Percentiles rank a stretch among this genome's conserved stretches.
These are phyloP conservation scores for Takifugu flavidus DNA, from an alignment of 2,113 vertebrate species.

Conservation along the genomic window DNA sequence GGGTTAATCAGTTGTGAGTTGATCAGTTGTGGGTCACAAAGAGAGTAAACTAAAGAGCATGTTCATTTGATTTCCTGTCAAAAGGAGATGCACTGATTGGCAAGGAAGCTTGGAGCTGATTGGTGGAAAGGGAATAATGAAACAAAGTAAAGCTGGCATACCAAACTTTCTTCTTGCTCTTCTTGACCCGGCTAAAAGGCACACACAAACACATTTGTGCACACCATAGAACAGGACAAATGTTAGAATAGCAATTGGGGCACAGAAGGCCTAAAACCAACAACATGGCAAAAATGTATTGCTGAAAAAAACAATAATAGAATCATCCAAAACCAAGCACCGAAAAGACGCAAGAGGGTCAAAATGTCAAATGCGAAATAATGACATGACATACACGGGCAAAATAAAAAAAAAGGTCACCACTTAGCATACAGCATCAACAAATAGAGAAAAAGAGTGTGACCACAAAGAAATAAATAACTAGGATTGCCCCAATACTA, in stretches of 20 bases:
- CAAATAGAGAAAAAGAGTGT: neutral
- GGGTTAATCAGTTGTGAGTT: conserved; percentile 14
- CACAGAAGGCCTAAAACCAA: conserved; percentile 24
- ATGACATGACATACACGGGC: neutral
- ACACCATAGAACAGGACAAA: conserved; percentile 50
- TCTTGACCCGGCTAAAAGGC: conserved; percentile 79
- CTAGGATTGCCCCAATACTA: too few relatives aligned
- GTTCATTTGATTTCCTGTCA: conserved; percentile 26
- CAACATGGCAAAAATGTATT: conserved; percentile 27
- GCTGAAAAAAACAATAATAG: conserved; percentile 29
- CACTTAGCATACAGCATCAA: conserved; percentile 10
- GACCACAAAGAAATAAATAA: too few relatives aligned
- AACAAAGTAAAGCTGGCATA: conserved; percentile 73
- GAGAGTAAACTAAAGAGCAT: conserved; percentile 26
- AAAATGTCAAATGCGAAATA: neutral
- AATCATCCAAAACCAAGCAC: conserved; percentile 5
- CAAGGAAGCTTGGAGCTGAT: conserved; percentile 35
- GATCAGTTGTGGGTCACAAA: conserved; percentile 60
- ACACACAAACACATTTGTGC: conserved; percentile 22
- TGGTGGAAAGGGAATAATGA: conserved; percentile 34
- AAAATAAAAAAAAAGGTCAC: conserved; percentile 26
- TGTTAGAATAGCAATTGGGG: conserved; percentile 49
- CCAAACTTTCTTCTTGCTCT: conserved; percentile 82
- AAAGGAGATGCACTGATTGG: conserved; percentile 16
- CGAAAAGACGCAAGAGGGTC: neutral